Evolutionary conservation across 2,113 vertebrate genomes (phyloP).

Genomic region (Crotalus helleri): DNA sequence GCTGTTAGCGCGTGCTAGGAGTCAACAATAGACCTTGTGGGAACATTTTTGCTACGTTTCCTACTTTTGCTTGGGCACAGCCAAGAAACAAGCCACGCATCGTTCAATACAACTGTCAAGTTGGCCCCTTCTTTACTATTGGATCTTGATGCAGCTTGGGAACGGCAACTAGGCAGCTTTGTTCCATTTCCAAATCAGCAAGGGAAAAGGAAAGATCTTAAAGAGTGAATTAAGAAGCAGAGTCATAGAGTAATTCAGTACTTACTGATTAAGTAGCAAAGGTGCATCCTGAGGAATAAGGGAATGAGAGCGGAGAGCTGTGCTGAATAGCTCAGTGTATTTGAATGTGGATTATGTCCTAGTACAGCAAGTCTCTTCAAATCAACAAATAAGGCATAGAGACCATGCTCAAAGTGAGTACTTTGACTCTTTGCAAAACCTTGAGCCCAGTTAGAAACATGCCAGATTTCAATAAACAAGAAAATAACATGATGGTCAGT

Average conservation of each 20-base stretch:
- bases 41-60: slow-evolving; percentile 24
- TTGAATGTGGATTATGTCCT: slow-evolving; percentile 7
- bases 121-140: slow-evolving; percentile 15
- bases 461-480: background rate
- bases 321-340: background rate
- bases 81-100: slow-evolving; percentile 40
- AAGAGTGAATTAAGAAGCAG: background rate
- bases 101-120: slow-evolving; percentile 45
- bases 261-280: background rate
- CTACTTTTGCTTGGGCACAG: slow-evolving; percentile 8
- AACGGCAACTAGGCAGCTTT: slow-evolving; percentile 54
- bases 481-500: background rate
- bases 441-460: background rate
- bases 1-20: background rate
- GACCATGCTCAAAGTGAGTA: background rate
- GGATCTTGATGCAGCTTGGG: slow-evolving; percentile 13
- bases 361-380: slow-evolving; percentile 1
- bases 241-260: background rate
- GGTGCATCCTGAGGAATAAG: background rate
- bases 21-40: slow-evolving; percentile 11
- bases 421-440: background rate
- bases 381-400: slow-evolving; percentile 14
- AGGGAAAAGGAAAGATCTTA: slow-evolving; percentile 3
- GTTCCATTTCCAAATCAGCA: slow-evolving; percentile 34
- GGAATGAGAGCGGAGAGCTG: background rate